Percentiles rank a stretch among this genome's conserved stretches.
Evolutionary conservation across 2,113 vertebrate species (phyloP).

Genomic region (Himantopus leucocephalus): DNA sequence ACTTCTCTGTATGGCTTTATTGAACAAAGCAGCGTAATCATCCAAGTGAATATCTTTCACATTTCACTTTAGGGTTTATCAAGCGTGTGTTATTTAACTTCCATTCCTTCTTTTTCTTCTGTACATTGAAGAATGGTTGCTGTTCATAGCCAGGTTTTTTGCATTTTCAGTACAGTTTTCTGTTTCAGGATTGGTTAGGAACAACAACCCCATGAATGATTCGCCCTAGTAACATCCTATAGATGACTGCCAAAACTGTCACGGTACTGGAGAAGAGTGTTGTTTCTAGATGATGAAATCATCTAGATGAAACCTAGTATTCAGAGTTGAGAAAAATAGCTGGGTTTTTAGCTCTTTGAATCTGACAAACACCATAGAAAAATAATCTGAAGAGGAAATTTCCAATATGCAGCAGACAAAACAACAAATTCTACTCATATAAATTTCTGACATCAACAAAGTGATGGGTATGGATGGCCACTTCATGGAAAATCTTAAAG

Average conservation of each 20-base stretch:
- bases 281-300: background rate
- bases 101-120: background rate
- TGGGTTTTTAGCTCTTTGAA: background rate
- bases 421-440: background rate
- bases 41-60: background rate
- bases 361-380: background rate
- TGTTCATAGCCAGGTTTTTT: background rate
- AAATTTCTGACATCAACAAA: background rate
- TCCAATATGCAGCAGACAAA: background rate
- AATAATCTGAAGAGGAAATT: background rate
- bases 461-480: background rate
- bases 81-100: background rate
- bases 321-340: background rate
- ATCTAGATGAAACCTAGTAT: background rate
- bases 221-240: background rate
- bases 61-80: background rate
- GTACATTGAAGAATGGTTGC: background rate
- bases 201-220: background rate
- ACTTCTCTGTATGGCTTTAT: background rate
- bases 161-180: background rate
- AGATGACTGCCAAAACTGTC: background rate
- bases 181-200: background rate
- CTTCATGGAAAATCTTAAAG: background rate
- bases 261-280: background rate
- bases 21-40: background rate